Base-by-base conservation (phyloP, 2,888 invertebrate species). In the Elysia crispata region DNA sequence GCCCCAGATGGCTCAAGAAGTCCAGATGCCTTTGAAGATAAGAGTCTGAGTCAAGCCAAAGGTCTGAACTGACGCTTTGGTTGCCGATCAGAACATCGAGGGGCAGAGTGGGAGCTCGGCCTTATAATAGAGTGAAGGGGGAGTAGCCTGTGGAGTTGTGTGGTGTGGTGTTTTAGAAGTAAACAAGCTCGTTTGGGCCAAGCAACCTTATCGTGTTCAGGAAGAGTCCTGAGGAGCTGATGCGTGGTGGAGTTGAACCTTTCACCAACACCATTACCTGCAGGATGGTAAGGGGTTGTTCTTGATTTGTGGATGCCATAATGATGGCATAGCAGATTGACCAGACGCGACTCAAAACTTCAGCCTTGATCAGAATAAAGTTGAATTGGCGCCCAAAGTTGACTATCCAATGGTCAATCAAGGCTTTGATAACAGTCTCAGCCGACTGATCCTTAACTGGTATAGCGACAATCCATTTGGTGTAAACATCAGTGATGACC, bases 241-340 rank as follows among this genome's bases (percentile, higher is more conserved):
- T 76, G 30, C 18, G 82, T 49, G 8, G 77, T 84, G 0, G 80
- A 23, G 66, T 85, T 83, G 49, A 77, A 84, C n/a, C 81, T 54
- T 57, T 85, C 82, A 25, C 77, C 54, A 23, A 76, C 62, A 1
- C 83, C 85, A 77, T 84, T 85, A 11, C 85, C 84, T 57, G 75
- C 76, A 0, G 83, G 84, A 76, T 85, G 85, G 41, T 84, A 84
- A 20, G 80, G 78, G 41, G 82, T 80, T 0, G 85, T 82, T 15
- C 81, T 54, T 0, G 75, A 76, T 70, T 83, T 84, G 18, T 77
- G 50, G n/a, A 83, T 82, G 1, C 80, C 80, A 11, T 41, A 54
- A 20, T 82, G 30, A 8, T 62, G 18, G 54, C 81, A 82, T 11
- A 83, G 72, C 62, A 83, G 80, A 15, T 74, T 67, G 60, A 85